Base-by-base conservation (phyloP, 2,888 invertebrate species). In the Acronicta alni region DNA sequence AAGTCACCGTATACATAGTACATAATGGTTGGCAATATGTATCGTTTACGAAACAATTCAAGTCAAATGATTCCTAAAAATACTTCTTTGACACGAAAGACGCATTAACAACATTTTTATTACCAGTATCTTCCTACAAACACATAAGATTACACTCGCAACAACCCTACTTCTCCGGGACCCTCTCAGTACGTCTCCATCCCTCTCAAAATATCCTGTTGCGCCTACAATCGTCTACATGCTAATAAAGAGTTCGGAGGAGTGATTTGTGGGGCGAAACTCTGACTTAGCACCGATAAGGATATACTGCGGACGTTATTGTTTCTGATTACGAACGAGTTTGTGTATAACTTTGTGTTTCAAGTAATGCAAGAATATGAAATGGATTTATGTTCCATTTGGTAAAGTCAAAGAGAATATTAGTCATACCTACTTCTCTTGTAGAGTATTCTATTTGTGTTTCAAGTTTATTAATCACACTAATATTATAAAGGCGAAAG, bases 161-260 rank as follows among this genome's bases (percentile, higher is more conserved):
- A 38, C 77, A 77, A 23, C 77, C 77, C 77, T 77, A 61, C 43
- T 9, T 23, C 48, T 64, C 77, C 72, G 75, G 82, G 83, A 84
- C 85, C 88, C 86, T 79, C 76, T 85, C 83, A 83, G 87, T 88
- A 86, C 87, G 81, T 88, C 88, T 89, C 85, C 81, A 90, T 91
- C 89, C 91, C 89, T 86, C 76, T 72, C 83, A 85, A 88, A 90
- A 89, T 89, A 91, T 92, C 92, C 91, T 92, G 92, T 92, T 92
- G 92, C 91, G 88, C 87, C 87, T 87, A 83, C 85, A 83, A 83
- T 80, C 86, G 88, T 88, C 89, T 89, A 88, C 91, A 92, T 83
- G 83, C 82, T 89, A 90, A 92, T 92, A 93, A 91, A 91, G 91
- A 88, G 84, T 83, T 79, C 75, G 81, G 79, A 39, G 88, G 84